Evolutionary conservation across 1,140 invertebrate genomes (phyloP).

Genomic region (Triops longicaudatus): DNA sequence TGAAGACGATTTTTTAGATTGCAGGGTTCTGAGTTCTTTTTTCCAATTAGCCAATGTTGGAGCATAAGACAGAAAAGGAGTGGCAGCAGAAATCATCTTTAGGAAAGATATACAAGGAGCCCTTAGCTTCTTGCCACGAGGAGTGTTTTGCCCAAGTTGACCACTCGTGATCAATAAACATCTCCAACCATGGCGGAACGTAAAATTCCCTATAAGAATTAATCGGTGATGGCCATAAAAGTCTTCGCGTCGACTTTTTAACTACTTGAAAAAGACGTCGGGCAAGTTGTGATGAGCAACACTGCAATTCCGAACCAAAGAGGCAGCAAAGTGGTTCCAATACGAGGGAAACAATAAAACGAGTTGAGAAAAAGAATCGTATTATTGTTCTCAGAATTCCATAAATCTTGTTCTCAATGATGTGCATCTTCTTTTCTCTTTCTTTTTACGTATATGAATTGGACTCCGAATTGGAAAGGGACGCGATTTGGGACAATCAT

Average conservation of each 20-base stretch:
- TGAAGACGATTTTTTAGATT: background rate
- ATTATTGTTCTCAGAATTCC: background rate
- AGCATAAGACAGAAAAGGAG: background rate
- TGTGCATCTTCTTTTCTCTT: no score
- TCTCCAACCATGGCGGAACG: background rate
- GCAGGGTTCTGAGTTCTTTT: background rate
- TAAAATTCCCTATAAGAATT: background rate
- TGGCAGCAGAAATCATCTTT: background rate
- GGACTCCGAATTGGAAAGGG: no score
- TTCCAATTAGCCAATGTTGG: background rate
- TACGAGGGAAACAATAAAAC: background rate
- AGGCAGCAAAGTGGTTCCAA: background rate
- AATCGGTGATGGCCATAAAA: background rate
- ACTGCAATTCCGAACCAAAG: background rate
- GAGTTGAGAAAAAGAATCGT: background rate
- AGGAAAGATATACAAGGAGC: background rate
- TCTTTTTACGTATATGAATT: no score
- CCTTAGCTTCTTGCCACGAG: background rate
- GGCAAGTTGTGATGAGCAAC: background rate
- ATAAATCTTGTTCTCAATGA: no score
- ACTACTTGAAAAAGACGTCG: background rate
- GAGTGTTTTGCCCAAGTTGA: background rate
- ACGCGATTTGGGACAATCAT: no score
- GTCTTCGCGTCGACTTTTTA: background rate
- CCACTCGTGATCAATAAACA: constrained; percentile 12